Conservation (phyloP, 2,888 invertebrate species). For the Thecophora atra region DNA sequence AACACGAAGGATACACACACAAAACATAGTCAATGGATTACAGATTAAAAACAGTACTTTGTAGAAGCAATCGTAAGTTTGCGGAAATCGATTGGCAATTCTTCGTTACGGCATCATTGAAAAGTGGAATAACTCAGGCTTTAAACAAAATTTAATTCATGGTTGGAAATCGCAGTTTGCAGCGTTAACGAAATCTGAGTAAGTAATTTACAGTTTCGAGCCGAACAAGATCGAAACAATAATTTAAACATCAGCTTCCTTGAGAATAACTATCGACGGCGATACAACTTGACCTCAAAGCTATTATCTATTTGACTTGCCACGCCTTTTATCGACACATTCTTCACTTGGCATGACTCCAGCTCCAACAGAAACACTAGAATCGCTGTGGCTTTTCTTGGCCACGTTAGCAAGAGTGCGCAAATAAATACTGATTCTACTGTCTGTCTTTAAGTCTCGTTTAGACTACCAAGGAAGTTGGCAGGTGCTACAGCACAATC, state of each 20-base stretch:
- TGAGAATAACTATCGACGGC: background rate
- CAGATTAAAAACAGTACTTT: background rate
- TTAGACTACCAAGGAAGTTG: background rate
- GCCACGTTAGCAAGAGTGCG: constrained; percentile 46
- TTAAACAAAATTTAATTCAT: background rate
- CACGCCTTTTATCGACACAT: constrained; percentile 32
- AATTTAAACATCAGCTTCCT: constrained; percentile 11
- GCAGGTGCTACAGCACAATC: constrained; percentile 23
- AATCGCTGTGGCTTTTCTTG: background rate
- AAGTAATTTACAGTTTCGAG: constrained; percentile 4
- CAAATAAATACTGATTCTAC: constrained; percentile 51
- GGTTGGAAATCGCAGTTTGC: background rate
- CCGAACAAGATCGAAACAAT: background rate
- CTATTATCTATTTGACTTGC: constrained; percentile 24
- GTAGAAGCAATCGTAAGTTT: background rate
- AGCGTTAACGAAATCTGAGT: background rate
- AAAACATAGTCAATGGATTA: background rate
- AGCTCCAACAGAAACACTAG: constrained; percentile 11
- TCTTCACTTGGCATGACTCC: background rate
- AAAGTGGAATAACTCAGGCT: background rate
- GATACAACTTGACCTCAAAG: constrained; percentile 18
- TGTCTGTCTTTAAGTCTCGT: background rate
- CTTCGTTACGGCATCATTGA: background rate
- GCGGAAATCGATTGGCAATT: background rate
- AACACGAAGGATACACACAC: no score